Evolutionary conservation across 2,888 invertebrate genomes (phyloP).

Genomic region (Epicampocera succincta): DNA sequence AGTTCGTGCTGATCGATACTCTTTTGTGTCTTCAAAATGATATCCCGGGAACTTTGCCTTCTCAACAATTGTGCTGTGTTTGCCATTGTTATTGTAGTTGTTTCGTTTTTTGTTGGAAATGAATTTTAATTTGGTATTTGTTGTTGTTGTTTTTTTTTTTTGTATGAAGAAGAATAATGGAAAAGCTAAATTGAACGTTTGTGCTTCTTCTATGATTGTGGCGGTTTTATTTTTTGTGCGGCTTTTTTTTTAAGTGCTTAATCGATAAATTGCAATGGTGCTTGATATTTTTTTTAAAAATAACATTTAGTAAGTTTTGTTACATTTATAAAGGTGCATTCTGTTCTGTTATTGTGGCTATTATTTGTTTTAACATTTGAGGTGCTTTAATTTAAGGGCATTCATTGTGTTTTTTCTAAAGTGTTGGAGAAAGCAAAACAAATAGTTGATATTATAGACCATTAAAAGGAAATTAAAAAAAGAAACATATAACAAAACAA

Average conservation of each 20-base stretch:
- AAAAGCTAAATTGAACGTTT: conserved; percentile 44
- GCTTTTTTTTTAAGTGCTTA: conserved; percentile 44
- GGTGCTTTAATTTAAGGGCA: conserved; percentile 46
- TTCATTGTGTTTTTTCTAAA: conserved; percentile 59
- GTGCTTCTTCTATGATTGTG: conserved; percentile 13
- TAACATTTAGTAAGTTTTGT: conserved; percentile 28
- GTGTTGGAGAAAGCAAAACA: conserved; percentile 33
- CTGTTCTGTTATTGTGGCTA: conserved; percentile 15
- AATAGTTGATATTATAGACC: background rate
- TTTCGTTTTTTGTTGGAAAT: conserved; percentile 26
- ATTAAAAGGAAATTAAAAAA: background rate
- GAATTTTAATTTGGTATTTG: conserved; percentile 46
- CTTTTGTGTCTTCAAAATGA: conserved; percentile 85
- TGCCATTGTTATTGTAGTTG: conserved; percentile 85
- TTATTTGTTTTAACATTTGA: conserved; percentile 23
- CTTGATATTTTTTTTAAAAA: conserved; percentile 14
- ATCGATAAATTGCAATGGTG: conserved; percentile 54
- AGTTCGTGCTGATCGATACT: conserved; percentile 93
- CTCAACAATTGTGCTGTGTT: conserved; percentile 94
- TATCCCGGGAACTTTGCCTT: conserved; percentile 93
- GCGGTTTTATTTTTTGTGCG: conserved; percentile 42
- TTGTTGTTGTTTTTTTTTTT: conserved; percentile 45
- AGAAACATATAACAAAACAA: background rate
- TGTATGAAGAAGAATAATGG: conserved; percentile 58
- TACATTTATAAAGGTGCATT: conserved; percentile 53